Base-by-base conservation (phyloP, 2,888 invertebrate genomes). In the Anthophora plumipes region DNA sequence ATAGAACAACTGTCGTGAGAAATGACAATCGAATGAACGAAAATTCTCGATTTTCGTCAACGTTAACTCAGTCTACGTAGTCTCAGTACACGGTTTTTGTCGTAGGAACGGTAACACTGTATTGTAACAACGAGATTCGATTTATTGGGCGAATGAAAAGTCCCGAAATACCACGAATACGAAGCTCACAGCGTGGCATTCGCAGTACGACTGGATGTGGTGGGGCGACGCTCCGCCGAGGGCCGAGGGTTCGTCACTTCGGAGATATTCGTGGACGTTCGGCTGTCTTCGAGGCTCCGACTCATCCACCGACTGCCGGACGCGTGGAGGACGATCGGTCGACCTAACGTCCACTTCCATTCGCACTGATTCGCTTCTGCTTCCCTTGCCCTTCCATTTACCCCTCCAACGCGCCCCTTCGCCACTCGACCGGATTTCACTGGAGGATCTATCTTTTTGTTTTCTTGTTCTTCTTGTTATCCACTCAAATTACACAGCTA, bases 121-220 rank as follows among this genome's bases (percentile, higher is more conserved):
- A 31, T 52, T 20, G 22, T 14, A 72, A 60, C 61, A 67, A 61
- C 20, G 17, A 48, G 22, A 22, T 48, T 66, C 77, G 77, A 71
- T 73, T 73, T 71, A 75, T 66, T n/a, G 60, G 80, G 64, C 78
- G 79, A 80, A 74, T 74, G 74, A 82, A 80, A 84, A 71, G 70
- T 83, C 78, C 80, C 86, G 80, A 80, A 76, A 77, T 61, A 67
- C 72, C 83, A 59, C 86, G 81, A 75, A 75, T 80, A 85, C 88
- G 88, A 90, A 88, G 86, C 89, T 86, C 88, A 86, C 91, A 84
- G 85, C 86, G 84, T 89, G 90, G 90, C 92, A 91, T 90, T 92
- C 92, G 91, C 90, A 91, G 91, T 91, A 90, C 90, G 90, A 92
- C 92, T 92, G 92, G 90, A 91, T 91, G 86, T 90, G 90, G 90